Conservation (phyloP, 2,797 vertebrate species). For the Amniataba percoides region DNA sequence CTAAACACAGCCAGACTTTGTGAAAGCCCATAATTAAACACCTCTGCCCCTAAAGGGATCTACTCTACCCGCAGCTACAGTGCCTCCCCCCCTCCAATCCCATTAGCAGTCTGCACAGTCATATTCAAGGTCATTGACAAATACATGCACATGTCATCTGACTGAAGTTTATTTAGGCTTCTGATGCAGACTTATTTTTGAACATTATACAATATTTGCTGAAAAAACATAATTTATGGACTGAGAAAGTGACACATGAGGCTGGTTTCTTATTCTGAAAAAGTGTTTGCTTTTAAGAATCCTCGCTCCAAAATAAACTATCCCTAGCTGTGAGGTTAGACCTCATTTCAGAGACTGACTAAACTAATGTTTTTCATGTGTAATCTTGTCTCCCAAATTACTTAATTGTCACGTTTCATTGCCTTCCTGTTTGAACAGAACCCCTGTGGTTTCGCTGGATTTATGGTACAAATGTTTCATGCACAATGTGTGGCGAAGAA, state of each 20-base stretch:
- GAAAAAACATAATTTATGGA: background rate
- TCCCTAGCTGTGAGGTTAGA: background rate
- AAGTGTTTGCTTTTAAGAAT: background rate
- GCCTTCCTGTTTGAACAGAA: slow-evolving; percentile 6
- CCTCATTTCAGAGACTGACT: background rate
- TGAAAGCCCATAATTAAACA: slow-evolving; percentile 82
- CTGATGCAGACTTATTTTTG: background rate
- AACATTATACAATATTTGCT: background rate
- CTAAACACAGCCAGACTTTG: slow-evolving; percentile 62
- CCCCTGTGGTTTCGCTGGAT: slow-evolving; percentile 1
- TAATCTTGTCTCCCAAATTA: slow-evolving; percentile 5
- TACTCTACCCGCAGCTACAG: slow-evolving; percentile 28
- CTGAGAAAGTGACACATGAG: background rate
- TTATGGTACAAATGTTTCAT: slow-evolving; percentile 19
- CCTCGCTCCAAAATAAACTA: background rate
- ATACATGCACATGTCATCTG: background rate
- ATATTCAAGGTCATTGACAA: slow-evolving; percentile 6
- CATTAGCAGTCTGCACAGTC: slow-evolving; percentile 27
- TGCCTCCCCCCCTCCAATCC: background rate
- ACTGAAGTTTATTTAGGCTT: background rate
- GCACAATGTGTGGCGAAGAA: background rate
- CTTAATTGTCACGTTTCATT: slow-evolving; percentile 26
- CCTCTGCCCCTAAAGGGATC: slow-evolving; percentile 65
- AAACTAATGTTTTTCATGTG: slow-evolving; percentile 3
- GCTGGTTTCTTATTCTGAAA: background rate